These are phyloP conservation scores for Aptenodytes patagonicus DNA, from an alignment of 2,113 vertebrate species.

Conservation along the genomic window DNA sequence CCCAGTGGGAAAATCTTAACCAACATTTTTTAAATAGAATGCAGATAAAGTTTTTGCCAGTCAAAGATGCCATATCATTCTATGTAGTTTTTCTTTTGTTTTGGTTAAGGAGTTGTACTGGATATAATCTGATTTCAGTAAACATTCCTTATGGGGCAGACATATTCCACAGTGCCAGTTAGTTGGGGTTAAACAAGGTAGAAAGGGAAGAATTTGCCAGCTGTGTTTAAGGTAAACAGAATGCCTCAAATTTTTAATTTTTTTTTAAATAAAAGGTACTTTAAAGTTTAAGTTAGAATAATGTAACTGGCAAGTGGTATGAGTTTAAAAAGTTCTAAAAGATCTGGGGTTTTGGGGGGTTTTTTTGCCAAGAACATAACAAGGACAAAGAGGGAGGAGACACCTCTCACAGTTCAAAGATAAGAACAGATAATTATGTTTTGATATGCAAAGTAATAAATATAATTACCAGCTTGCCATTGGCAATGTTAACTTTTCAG, in stretches of 20 bases:
- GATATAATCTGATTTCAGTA: not conserved
- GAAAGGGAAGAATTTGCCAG: not conserved
- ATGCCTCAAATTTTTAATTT: not conserved
- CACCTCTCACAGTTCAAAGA: not conserved
- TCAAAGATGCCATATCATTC: not conserved
- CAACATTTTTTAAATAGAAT: not conserved
- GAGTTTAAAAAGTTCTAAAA: not conserved
- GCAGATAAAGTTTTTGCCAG: not conserved
- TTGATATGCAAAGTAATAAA: not conserved
- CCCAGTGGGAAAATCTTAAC: not conserved
- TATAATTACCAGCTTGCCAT: not conserved
- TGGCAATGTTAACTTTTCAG: not conserved
- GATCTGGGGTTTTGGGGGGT: not conserved
- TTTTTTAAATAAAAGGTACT: not conserved
- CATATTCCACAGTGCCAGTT: not conserved
- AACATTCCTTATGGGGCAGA: not conserved
- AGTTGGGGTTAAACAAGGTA: not conserved
- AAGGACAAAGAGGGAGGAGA: not conserved
- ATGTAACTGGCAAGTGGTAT: not conserved
- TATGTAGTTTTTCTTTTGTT: not conserved
- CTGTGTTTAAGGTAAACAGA: slow-evolving; percentile 6
- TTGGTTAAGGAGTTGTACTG: not conserved
- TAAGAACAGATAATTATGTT: not conserved
- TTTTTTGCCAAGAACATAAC: not conserved
- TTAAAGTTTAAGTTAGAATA: not conserved